A percentile compares a stretch with the other conserved stretches of the same genome.
These are phyloP conservation scores for Dolichotis patagonum DNA, from an alignment of 2,113 vertebrate genomes.

Conservation along the genomic window DNA sequence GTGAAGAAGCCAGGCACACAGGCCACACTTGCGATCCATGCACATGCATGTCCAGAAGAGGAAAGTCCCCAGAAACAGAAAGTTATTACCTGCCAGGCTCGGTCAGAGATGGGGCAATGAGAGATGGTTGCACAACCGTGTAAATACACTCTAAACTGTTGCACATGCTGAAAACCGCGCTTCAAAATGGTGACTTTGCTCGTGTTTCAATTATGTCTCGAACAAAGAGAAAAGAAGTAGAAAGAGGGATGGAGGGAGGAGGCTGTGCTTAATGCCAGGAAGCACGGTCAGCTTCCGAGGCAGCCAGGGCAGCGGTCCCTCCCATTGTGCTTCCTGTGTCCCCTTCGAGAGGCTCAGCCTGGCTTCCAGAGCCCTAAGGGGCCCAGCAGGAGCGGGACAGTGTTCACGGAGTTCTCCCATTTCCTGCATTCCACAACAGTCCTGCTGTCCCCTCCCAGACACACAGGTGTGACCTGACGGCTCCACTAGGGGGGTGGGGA, in stretches of 20 bases:
- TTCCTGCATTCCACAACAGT: background rate
- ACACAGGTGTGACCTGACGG: background rate
- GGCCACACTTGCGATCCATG: too few relatives aligned
- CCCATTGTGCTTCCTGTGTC: background rate
- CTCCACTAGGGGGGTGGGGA: background rate
- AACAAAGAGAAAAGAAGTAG: too few relatives aligned
- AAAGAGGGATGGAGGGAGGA: background rate
- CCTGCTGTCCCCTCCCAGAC: background rate
- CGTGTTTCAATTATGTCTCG: background rate
- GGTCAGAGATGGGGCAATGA: too few relatives aligned
- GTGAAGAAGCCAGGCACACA: background rate
- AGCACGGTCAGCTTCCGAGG: rapidly evolving
- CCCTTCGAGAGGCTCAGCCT: background rate
- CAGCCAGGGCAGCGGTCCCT: background rate
- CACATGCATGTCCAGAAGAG: background rate
- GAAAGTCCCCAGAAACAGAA: background rate
- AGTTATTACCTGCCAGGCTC: background rate
- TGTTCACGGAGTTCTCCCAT: background rate
- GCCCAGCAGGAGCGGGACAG: background rate
- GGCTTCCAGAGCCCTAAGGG: background rate
- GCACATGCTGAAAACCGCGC: background rate
- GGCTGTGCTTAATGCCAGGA: too few relatives aligned
- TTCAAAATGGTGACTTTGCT: background rate
- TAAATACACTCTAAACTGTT: background rate
- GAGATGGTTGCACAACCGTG: background rate